phyloP scores from a whole-genome alignment of 2,797 vertebrate species.

The Gymnodraco acuticeps region DNA sequence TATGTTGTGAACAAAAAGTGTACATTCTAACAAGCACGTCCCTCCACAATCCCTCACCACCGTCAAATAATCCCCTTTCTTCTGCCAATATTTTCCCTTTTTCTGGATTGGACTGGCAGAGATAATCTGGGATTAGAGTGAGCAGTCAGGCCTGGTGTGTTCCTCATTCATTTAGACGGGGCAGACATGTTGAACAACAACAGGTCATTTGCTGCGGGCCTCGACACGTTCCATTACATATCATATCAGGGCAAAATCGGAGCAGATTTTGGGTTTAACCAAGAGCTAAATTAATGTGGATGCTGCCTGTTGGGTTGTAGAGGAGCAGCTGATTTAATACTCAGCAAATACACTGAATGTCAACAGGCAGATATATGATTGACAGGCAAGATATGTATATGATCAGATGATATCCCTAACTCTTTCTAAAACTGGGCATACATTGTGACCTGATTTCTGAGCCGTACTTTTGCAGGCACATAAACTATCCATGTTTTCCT shows the following conservation, averaged over 20 bases:
- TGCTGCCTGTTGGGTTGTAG: not conserved
- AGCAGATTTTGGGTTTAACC: slow-evolving; percentile 20
- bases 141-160: slow-evolving; percentile 63
- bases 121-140: slow-evolving; percentile 83
- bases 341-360: not conserved
- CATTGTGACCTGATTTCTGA: too few relatives aligned
- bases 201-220: slow-evolving; percentile 57
- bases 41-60: slow-evolving; percentile 43
- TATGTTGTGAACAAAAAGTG: slow-evolving; percentile 36
- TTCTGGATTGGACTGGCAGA: slow-evolving; percentile 75
- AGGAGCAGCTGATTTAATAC: not conserved
- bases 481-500: too few relatives aligned
- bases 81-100: slow-evolving; percentile 73
- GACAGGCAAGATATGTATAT: not conserved
- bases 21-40: slow-evolving; percentile 7
- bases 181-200: slow-evolving; percentile 61
- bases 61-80: slow-evolving; percentile 78
- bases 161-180: slow-evolving; percentile 67
- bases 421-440: not conserved
- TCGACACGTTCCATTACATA: slow-evolving; percentile 47
- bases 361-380: not conserved
- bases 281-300: not conserved
- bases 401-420: not conserved
- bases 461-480: too few relatives aligned
- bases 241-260: slow-evolving; percentile 24